Evolutionary conservation across 2,113 vertebrate species (phyloP).

Genomic region (Platichthys flesus): DNA sequence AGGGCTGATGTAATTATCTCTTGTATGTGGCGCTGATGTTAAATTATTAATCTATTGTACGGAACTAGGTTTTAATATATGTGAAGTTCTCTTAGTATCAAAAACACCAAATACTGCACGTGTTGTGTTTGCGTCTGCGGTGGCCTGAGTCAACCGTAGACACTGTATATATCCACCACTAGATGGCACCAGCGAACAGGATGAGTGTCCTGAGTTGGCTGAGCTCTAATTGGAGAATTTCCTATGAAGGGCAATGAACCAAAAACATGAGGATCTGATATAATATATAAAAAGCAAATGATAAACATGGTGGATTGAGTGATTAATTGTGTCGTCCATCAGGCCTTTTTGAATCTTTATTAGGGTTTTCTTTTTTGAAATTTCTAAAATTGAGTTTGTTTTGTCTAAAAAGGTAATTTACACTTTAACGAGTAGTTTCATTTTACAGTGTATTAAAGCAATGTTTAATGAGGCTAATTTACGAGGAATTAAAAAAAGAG

Average conservation of each 20-base stretch:
- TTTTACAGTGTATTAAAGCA: not conserved
- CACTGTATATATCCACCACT: slow-evolving; percentile 43
- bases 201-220: not conserved
- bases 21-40: not conserved
- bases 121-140: not conserved
- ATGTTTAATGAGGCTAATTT: slow-evolving; percentile 27
- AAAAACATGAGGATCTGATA: not conserved
- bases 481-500: not conserved
- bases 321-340: not conserved
- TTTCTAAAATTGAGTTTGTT: too few species aligned
- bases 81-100: not conserved
- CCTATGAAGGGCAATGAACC: not conserved
- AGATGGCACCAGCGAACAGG: slow-evolving; percentile 61
- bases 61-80: not conserved
- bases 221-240: slow-evolving; percentile 1
- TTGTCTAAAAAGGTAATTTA: too few species aligned
- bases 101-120: not conserved
- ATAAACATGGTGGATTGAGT: not conserved
- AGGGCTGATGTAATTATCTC: too few species aligned
- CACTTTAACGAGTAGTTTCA: not conserved
- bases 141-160: not conserved
- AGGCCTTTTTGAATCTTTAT: too few species aligned
- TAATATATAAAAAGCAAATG: not conserved
- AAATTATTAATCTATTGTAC: not conserved
- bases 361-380: too few species aligned